These are phyloP conservation scores for Limnephilus marmoratus DNA, from an alignment of 2,888 invertebrate species.

Conservation along the genomic window DNA sequence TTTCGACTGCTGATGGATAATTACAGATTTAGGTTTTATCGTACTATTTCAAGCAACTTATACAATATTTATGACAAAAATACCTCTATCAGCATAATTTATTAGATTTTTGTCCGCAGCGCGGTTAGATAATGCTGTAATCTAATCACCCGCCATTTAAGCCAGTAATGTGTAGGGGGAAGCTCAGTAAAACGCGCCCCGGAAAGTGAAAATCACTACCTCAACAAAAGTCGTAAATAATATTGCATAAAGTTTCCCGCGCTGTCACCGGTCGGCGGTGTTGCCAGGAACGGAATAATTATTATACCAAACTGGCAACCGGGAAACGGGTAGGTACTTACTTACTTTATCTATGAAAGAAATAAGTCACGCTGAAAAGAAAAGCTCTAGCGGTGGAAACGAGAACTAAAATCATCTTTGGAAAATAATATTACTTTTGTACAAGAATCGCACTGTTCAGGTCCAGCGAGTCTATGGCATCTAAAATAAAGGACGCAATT, in stretches of 20 bases:
- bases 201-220: slow-evolving; percentile 8
- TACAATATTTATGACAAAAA: background rate
- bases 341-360: background rate
- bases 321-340: background rate
- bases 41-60: background rate
- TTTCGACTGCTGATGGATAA: background rate
- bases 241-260: slow-evolving; percentile 49
- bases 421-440: background rate
- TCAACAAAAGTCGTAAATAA: slow-evolving; percentile 48
- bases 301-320: slow-evolving; percentile 23
- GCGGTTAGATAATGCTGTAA: background rate
- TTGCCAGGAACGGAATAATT: slow-evolving; percentile 47
- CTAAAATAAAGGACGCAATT: too few relatives aligned
- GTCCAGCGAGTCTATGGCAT: too few relatives aligned
- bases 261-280: slow-evolving; percentile 51
- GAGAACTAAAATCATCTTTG: background rate
- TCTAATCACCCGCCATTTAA: slow-evolving; percentile 24
- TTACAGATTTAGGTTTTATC: background rate
- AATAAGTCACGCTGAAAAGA: background rate
- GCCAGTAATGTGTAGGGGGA: background rate
- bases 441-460: too few relatives aligned
- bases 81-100: background rate
- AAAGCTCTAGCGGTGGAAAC: background rate
- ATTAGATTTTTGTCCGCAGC: background rate
- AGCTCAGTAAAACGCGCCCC: slow-evolving; percentile 5